These are phyloP conservation scores for Lacerta bilineata DNA, from an alignment of 2,797 vertebrate genomes.

Conservation along the genomic window DNA sequence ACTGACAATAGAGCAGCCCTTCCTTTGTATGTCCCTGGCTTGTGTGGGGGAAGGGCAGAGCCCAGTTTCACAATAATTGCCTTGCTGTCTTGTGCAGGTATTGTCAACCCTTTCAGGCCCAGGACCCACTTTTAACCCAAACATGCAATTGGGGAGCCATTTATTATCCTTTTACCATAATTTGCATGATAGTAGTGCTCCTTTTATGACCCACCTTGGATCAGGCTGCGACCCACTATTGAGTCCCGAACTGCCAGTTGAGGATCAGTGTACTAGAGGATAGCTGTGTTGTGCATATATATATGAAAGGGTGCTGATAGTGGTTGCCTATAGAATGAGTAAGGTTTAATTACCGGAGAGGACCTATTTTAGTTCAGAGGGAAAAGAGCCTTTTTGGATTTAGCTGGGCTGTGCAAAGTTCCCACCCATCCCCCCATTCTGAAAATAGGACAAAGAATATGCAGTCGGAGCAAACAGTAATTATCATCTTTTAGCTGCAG, in stretches of 20 bases:
- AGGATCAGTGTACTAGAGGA: not conserved
- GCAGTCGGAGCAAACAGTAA: constrained; percentile 34
- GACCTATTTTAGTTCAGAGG: not conserved
- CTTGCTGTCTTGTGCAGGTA: constrained; percentile 42
- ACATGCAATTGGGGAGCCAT: too few relatives aligned
- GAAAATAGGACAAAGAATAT: constrained; percentile 54
- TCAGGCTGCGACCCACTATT: too few relatives aligned
- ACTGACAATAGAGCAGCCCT: constrained; percentile 76
- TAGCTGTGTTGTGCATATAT: constrained; percentile 36
- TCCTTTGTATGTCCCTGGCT: constrained; percentile 77
- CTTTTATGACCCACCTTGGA: too few relatives aligned
- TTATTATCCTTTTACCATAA: too few relatives aligned
- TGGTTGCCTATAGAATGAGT: constrained; percentile 23
- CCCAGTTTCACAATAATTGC: constrained; percentile 49
- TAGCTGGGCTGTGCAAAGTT: constrained; percentile 62
- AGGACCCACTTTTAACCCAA: not conserved
- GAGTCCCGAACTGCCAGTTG: too few relatives aligned
- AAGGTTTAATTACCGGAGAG: constrained; percentile 38
- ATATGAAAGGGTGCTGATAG: not conserved
- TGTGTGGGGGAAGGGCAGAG: constrained; percentile 75
- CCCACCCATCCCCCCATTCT: constrained; percentile 69
- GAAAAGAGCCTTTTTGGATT: constrained; percentile 46
- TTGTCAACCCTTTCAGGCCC: too few relatives aligned
- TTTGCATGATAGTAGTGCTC: too few relatives aligned
- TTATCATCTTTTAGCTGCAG: not conserved